These are phyloP conservation scores for Ethmia dodecea DNA, from an alignment of 2,888 invertebrate species.

Conservation along the genomic window DNA sequence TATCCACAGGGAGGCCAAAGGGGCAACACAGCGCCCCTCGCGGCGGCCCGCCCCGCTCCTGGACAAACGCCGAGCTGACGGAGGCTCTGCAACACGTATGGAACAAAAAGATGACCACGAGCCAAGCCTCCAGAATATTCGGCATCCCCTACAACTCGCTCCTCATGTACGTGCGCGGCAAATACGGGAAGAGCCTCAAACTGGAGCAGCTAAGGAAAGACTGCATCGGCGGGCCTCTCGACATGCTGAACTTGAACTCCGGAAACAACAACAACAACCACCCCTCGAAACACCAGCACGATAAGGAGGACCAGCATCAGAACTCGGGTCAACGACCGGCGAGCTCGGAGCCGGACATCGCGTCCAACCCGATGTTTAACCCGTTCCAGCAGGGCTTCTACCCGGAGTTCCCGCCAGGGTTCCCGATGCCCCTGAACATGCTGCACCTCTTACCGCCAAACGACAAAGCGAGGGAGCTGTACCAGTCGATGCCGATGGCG, in stretches of 20 bases:
- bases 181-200: conserved; percentile 94
- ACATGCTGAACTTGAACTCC: conserved; percentile 81
- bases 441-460: conserved; percentile 88
- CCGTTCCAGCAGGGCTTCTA: conserved; percentile 89
- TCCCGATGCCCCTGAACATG: conserved; percentile 91
- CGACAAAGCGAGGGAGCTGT: conserved; percentile 84
- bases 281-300: conserved; percentile 70
- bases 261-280: conserved; percentile 79
- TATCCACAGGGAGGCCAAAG: conserved; percentile 84
- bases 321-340: conserved; percentile 76
- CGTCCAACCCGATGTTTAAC: conserved; percentile 83
- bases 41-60: conserved; percentile 93
- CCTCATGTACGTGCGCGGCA: conserved; percentile 94
- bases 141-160: conserved; percentile 96
- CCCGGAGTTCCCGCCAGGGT: conserved; percentile 88
- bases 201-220: conserved; percentile 92
- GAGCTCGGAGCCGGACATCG: conserved; percentile 82
- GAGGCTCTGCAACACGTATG: conserved; percentile 95
- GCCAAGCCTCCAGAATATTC: conserved; percentile 93
- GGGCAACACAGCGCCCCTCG: conserved; percentile 94
- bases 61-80: conserved; percentile 94
- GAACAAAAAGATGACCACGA: conserved; percentile 97
- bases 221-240: conserved; percentile 90
- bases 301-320: conserved; percentile 75
- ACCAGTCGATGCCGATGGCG: conserved; percentile 74